Evolutionary conservation across 1,140 invertebrate species (phyloP).

Genomic region (Heliconius himera): DNA sequence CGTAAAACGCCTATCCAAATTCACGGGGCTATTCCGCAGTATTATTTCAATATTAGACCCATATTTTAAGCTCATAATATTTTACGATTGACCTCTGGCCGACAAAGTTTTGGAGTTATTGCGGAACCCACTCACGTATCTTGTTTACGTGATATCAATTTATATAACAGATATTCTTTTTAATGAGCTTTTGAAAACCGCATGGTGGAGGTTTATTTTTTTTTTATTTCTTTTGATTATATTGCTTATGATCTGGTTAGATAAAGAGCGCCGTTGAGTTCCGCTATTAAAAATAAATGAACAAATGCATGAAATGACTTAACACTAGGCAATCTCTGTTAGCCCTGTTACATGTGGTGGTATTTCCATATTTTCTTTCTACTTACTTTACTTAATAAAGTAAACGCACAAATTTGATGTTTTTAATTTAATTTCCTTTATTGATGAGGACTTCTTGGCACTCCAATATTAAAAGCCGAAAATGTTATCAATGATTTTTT

Average conservation of each 20-base stretch:
- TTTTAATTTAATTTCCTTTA: constrained; percentile 1
- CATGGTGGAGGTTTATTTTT: no score
- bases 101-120: constrained; percentile 32
- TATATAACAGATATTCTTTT: constrained; percentile 25
- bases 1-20: constrained; percentile 25
- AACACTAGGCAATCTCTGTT: no score
- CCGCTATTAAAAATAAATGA: no score
- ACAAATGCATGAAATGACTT: no score
- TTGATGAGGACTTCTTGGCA: not conserved
- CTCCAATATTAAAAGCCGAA: not conserved
- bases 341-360: no score
- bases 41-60: constrained; percentile 38
- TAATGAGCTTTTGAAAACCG: no score
- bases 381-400: not conserved
- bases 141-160: constrained; percentile 40
- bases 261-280: no score
- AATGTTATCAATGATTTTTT: not conserved
- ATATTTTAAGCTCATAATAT: constrained; percentile 42
- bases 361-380: no score
- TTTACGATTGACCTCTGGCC: constrained; percentile 41
- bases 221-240: no score
- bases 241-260: no score
- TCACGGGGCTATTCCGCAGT: constrained; percentile 20
- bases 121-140: constrained; percentile 35
- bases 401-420: not conserved